Conservation (phyloP, 2,113 vertebrate species). For the Opisthocomus hoazin region DNA sequence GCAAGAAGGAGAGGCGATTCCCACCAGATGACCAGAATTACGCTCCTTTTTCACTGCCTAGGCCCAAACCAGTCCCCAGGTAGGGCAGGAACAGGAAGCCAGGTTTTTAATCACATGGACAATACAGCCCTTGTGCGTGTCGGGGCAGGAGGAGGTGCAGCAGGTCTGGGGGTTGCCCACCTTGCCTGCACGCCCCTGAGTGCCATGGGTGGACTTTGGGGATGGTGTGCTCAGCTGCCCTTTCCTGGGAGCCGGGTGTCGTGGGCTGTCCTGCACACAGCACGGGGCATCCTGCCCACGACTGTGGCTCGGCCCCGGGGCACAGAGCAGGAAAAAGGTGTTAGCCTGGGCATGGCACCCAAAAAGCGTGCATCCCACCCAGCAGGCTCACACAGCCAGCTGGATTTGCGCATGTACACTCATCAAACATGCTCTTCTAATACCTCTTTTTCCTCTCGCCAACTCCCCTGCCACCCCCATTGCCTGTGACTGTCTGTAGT, state of each 20-base stretch:
- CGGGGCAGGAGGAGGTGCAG: not conserved
- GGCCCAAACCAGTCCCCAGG: not conserved
- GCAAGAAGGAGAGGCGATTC: not conserved
- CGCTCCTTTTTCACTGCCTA: not conserved
- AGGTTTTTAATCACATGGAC: not conserved
- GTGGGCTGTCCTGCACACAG: not conserved
- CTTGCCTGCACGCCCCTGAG: not conserved
- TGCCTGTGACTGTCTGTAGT: not conserved
- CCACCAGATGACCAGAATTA: not conserved
- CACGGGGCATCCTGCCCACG: not conserved
- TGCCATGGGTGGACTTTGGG: not conserved
- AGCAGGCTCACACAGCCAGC: not conserved
- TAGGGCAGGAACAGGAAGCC: not conserved
- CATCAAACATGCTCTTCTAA: fast-evolving
- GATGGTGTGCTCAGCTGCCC: not conserved
- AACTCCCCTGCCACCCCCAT: not conserved
- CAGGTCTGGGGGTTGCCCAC: not conserved
- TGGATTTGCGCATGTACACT: not conserved
- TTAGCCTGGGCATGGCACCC: not conserved
- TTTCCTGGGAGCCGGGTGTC: not conserved
- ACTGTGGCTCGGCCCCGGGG: not conserved
- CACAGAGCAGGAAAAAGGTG: fast-evolving
- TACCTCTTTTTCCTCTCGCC: not conserved
- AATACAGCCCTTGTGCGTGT: not conserved
- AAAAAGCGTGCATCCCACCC: not conserved